Percentiles rank a stretch among this genome's conserved stretches.
These are phyloP conservation scores for Aegotheles bennettii DNA, from an alignment of 2,113 vertebrate species.

Conservation along the genomic window DNA sequence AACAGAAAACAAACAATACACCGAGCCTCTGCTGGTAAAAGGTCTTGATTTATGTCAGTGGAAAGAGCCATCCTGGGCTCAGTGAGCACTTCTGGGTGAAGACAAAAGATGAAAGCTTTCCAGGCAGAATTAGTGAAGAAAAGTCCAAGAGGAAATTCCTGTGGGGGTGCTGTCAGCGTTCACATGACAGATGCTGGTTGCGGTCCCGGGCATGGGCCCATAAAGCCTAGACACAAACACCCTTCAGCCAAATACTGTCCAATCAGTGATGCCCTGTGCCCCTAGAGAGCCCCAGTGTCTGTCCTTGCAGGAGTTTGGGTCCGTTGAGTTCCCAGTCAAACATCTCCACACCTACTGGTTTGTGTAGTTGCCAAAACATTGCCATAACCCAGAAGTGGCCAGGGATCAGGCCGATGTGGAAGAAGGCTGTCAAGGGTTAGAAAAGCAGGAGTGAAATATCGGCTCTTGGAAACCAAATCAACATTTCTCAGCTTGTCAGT, in stretches of 20 bases:
- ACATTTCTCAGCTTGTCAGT: neutral
- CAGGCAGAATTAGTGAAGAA: neutral
- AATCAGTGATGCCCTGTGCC: fast-evolving
- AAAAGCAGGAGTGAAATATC: neutral
- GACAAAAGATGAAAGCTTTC: neutral
- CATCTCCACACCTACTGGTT: neutral
- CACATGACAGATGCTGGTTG: neutral
- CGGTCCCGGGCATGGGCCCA: fast-evolving
- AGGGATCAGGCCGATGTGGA: neutral
- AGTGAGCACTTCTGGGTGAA: neutral
- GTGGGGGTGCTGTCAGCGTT: neutral
- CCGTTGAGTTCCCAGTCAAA: neutral
- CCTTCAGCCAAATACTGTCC: neutral
- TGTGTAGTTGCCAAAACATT: neutral
- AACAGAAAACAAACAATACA: neutral
- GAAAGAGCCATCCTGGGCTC: neutral
- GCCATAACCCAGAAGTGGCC: neutral
- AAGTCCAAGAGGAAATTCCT: neutral
- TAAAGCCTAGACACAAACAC: neutral
- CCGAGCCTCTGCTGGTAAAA: neutral
- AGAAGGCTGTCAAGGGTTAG: neutral
- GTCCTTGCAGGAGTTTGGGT: neutral
- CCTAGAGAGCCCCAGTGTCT: neutral
- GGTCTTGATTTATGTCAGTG: neutral
- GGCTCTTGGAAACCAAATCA: neutral